Evolutionary conservation across 2,797 vertebrate genomes (phyloP).

Genomic region (Todus mexicanus): DNA sequence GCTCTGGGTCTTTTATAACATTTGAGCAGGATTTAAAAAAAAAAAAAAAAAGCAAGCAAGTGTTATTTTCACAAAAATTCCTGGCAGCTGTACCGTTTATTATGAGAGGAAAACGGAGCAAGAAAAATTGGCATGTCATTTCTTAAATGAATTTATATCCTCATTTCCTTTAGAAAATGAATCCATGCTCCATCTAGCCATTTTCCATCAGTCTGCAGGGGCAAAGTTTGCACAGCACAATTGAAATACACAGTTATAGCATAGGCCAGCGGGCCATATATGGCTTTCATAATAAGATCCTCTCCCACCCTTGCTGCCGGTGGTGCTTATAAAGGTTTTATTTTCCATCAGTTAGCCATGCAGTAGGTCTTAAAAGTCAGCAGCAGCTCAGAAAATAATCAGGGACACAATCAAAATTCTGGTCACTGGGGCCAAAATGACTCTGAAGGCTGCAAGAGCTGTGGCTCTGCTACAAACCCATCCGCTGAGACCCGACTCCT

Average conservation of each 20-base stretch:
- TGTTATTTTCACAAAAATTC: conserved; percentile 64
- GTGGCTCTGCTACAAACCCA: neutral
- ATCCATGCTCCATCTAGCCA: conserved; percentile 47
- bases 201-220: conserved; percentile 54
- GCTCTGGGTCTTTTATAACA: neutral
- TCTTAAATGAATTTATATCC: conserved; percentile 68
- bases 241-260: neutral
- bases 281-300: conserved; percentile 8
- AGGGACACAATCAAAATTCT: neutral
- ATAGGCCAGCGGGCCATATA: neutral
- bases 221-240: conserved; percentile 54
- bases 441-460: neutral
- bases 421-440: neutral
- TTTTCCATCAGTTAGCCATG: conserved; percentile 48
- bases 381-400: conserved; percentile 31
- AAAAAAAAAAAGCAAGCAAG: conserved; percentile 11
- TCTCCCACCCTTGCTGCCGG: neutral
- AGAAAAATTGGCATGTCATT: conserved; percentile 67
- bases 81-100: conserved; percentile 57
- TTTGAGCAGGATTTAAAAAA: neutral
- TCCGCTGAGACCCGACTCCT: neutral
- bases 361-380: conserved; percentile 46
- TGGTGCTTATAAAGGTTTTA: conserved; percentile 34
- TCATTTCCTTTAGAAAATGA: conserved; percentile 68
- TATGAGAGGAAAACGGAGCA: conserved; percentile 54